A percentile compares a stretch with the other conserved stretches of the same genome.
phyloP scores from a whole-genome alignment of 2,888 invertebrate genomes.

The Apotomis capreana region DNA sequence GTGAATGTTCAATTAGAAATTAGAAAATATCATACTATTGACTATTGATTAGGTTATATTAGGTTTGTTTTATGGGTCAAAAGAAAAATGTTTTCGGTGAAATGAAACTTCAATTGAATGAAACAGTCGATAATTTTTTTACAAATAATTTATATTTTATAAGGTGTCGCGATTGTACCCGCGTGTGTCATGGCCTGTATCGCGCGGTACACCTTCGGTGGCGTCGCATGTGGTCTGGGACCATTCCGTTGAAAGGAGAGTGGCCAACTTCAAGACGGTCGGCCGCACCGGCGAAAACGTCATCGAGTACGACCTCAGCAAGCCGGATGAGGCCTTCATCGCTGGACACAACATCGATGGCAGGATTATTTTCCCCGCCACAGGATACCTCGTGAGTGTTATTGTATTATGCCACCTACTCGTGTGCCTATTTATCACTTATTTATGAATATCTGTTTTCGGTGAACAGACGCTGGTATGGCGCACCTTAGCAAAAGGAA shows the following conservation, averaged over 20 bases:
- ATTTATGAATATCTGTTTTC: neutral
- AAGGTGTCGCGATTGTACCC: too few species aligned
- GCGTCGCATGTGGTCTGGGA: too few species aligned
- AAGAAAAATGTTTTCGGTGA: too few species aligned
- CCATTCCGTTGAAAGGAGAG: too few species aligned
- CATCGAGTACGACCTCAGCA: slow-evolving; percentile 89
- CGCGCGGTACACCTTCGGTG: too few species aligned
- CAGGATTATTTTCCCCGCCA: too few species aligned
- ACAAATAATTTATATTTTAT: too few species aligned
- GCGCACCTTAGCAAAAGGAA: slow-evolving; percentile 92
- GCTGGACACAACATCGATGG: slow-evolving; percentile 82
- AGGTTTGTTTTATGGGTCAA: slow-evolving; percentile 54
- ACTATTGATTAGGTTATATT: too few species aligned
- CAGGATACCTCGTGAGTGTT: slow-evolving; percentile 83
- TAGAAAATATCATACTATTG: too few species aligned
- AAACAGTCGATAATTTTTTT: rapidly evolving
- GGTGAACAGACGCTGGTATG: slow-evolving; percentile 87
- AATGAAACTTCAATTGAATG: too few species aligned
- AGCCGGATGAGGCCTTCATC: slow-evolving; percentile 88
- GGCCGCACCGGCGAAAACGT: slow-evolving; percentile 89
- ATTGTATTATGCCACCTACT: neutral
- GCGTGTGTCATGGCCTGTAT: too few species aligned
- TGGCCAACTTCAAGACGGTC: slow-evolving; percentile 80
- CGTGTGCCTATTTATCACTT: neutral
- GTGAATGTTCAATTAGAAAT: too few species aligned